These are phyloP conservation scores for Menidia menidia DNA, from an alignment of 2,797 vertebrate genomes.

Conservation along the genomic window DNA sequence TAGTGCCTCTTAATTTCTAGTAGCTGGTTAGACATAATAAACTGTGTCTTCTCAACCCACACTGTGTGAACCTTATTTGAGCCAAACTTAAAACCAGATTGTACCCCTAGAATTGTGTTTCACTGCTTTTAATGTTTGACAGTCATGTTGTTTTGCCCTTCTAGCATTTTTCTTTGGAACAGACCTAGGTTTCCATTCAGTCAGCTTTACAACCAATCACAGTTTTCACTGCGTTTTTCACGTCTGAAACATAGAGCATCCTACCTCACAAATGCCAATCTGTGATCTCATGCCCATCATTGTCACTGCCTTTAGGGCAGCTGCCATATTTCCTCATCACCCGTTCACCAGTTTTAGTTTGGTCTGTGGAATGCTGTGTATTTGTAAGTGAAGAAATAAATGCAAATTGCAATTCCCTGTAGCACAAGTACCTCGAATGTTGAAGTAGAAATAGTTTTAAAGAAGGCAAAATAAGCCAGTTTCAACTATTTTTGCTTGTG, in stretches of 20 bases:
- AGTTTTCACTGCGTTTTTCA: constrained; percentile 2
- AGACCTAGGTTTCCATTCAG: constrained; percentile 19
- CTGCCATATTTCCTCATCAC: not conserved
- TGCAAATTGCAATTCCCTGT: not conserved
- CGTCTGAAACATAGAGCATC: constrained; percentile 23
- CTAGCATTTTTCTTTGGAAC: not conserved
- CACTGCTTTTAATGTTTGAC: not conserved
- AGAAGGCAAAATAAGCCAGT: not conserved
- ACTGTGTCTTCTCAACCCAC: not conserved
- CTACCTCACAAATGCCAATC: constrained; percentile 57
- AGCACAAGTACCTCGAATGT: not conserved
- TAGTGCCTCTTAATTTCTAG: constrained; percentile 27
- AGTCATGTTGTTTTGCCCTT: not conserved
- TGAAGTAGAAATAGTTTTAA: not conserved
- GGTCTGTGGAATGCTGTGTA: not conserved
- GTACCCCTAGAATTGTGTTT: not conserved
- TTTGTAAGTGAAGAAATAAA: not conserved
- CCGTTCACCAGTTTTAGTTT: not conserved
- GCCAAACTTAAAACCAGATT: not conserved
- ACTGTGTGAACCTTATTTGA: not conserved
- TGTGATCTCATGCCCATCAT: constrained; percentile 1
- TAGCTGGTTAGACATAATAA: constrained; percentile 13
- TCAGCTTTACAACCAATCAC: constrained; percentile 1
- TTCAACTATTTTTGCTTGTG: constrained; percentile 3
- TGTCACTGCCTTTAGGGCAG: not conserved